Evolutionary conservation across 2,113 vertebrate species (phyloP).

Genomic region (Austrofundulus limnaeus): DNA sequence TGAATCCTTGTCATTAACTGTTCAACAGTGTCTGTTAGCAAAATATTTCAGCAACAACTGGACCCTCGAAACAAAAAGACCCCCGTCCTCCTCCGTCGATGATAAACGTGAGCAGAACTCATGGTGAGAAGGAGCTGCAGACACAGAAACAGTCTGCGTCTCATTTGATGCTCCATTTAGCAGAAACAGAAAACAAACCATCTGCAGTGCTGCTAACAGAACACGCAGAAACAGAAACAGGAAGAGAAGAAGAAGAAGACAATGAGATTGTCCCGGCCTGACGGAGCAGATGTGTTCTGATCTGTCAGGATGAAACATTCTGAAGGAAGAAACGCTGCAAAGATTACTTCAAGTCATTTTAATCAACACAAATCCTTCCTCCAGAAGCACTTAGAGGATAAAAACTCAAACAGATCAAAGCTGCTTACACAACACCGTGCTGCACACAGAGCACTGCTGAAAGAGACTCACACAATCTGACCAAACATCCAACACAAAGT

Average conservation of each 20-base stretch:
- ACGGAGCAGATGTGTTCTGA: conserved; percentile 25
- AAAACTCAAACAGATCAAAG: conserved; percentile 14
- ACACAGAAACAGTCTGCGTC: conserved; percentile 36
- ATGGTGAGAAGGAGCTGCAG: conserved; percentile 21
- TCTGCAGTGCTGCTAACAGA: conserved; percentile 40
- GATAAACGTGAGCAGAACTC: neutral
- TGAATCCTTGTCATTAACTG: too few relatives aligned
- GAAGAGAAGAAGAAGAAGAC: conserved; percentile 43
- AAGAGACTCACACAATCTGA: neutral
- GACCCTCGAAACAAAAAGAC: too few relatives aligned
- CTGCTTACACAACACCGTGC: conserved; percentile 18
- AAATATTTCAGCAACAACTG: too few relatives aligned
- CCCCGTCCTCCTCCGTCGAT: too few relatives aligned
- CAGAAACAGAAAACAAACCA: conserved; percentile 60
- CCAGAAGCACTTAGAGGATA: neutral
- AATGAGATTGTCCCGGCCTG: conserved; percentile 11
- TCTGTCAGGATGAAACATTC: too few relatives aligned
- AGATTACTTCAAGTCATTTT: conserved; percentile 28
- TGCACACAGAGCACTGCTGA: neutral
- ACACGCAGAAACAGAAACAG: conserved; percentile 9
- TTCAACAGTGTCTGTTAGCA: too few relatives aligned
- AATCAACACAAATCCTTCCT: conserved; percentile 13
- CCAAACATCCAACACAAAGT: neutral
- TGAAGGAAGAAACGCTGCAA: neutral
- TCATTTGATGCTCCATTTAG: conserved; percentile 74